These are phyloP conservation scores for Temnothorax longispinosus DNA, from an alignment of 1,140 invertebrate genomes.

Conservation along the genomic window DNA sequence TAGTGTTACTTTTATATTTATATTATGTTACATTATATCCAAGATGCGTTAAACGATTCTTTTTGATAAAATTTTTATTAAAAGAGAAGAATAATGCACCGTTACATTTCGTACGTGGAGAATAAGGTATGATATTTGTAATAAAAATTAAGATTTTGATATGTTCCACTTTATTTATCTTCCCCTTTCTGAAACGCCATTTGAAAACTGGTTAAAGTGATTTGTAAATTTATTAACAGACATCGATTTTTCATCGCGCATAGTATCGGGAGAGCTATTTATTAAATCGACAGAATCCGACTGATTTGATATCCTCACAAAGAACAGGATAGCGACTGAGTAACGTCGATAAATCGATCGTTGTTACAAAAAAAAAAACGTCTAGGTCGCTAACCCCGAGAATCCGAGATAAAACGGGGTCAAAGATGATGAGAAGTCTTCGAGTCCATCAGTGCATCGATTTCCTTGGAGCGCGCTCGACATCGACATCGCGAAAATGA, in stretches of 20 bases:
- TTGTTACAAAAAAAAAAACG: constrained; percentile 11
- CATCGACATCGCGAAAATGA: constrained; percentile 36
- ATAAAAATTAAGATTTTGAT: neutral
- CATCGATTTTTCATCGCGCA: neutral
- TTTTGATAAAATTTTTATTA: neutral
- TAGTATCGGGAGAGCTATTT: neutral
- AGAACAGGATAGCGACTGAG: neutral
- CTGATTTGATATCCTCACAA: constrained; percentile 24
- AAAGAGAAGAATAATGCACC: neutral
- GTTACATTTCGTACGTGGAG: neutral
- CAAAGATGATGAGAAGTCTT: constrained; percentile 46
- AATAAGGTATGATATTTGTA: neutral
- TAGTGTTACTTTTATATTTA: constrained; percentile 18
- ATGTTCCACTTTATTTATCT: neutral
- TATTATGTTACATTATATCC: neutral
- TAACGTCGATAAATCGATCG: neutral
- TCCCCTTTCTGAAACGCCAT: neutral
- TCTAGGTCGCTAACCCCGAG: constrained; percentile 41
- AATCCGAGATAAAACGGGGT: constrained; percentile 61
- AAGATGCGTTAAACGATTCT: neutral
- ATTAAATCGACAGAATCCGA: constrained; percentile 11
- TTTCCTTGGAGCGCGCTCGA: neutral
- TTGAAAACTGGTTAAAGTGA: neutral
- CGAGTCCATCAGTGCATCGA: constrained; percentile 37
- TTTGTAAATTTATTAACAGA: constrained; percentile 1